Evolutionary conservation across 23 tunicate species (phyloP).

Genomic region (Ciona savignyi): DNA sequence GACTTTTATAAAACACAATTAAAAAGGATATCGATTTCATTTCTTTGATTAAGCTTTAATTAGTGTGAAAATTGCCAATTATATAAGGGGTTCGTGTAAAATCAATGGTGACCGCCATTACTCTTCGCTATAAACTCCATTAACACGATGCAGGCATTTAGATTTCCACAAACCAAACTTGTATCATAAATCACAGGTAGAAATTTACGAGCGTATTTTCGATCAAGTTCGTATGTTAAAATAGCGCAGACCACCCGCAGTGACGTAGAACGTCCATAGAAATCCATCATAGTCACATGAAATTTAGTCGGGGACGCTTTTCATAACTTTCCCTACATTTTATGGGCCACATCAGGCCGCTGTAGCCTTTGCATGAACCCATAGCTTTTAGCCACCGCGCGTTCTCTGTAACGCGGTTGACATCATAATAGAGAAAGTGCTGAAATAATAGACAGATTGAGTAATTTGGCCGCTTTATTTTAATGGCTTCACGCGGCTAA

Average conservation of each 20-base stretch:
- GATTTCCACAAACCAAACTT: no score
- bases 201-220: no score
- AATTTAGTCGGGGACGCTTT: neutral
- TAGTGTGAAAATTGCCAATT: neutral
- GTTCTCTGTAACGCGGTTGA: neutral
- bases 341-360: neutral
- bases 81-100: neutral
- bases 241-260: neutral
- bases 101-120: no score
- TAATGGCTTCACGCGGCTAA: neutral
- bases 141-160: no score
- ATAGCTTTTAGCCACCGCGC: neutral
- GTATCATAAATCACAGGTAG: no score
- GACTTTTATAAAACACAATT: no score
- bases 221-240: no score
- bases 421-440: neutral
- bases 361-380: neutral
- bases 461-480: neutral
- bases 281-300: neutral
- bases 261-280: neutral
- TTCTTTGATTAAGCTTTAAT: neutral
- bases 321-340: neutral
- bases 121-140: no score
- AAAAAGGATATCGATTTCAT: neutral
- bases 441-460: neutral